Percentiles rank a stretch among this genome's conserved stretches.
Evolutionary conservation across 2,797 vertebrate genomes (phyloP).

Genomic region (Presbytis comata): DNA sequence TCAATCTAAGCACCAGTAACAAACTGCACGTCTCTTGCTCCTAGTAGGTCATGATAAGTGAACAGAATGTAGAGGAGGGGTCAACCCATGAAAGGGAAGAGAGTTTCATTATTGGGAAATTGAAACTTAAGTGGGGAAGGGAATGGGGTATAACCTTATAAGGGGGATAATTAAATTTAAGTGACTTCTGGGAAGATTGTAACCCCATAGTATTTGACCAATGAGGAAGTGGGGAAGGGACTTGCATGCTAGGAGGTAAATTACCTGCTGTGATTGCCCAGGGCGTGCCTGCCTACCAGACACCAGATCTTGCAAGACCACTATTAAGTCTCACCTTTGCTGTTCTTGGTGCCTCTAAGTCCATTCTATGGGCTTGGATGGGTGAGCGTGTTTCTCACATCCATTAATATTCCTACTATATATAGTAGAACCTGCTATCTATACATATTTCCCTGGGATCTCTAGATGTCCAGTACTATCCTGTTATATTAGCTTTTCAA

Average conservation of each 20-base stretch:
- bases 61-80: too few relatives aligned
- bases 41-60: too few relatives aligned
- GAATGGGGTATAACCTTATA: too few relatives aligned
- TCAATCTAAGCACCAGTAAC: too few relatives aligned
- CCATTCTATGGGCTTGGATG: neutral
- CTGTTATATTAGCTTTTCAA: neutral
- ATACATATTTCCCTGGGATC: neutral
- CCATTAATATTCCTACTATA: neutral
- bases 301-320: neutral
- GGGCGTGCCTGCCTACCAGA: neutral
- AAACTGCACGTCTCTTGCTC: too few relatives aligned
- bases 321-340: neutral
- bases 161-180: neutral
- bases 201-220: neutral
- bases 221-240: neutral
- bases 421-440: neutral
- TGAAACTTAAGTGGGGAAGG: too few relatives aligned
- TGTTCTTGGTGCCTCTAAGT: neutral
- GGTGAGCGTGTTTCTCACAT: neutral
- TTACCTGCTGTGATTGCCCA: neutral
- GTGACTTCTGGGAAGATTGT: neutral
- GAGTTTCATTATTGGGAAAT: too few relatives aligned
- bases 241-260: neutral
- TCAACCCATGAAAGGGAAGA: too few relatives aligned
- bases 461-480: neutral